These are phyloP conservation scores for Limosa lapponica DNA, from an alignment of 2,797 vertebrate species.

Conservation along the genomic window DNA sequence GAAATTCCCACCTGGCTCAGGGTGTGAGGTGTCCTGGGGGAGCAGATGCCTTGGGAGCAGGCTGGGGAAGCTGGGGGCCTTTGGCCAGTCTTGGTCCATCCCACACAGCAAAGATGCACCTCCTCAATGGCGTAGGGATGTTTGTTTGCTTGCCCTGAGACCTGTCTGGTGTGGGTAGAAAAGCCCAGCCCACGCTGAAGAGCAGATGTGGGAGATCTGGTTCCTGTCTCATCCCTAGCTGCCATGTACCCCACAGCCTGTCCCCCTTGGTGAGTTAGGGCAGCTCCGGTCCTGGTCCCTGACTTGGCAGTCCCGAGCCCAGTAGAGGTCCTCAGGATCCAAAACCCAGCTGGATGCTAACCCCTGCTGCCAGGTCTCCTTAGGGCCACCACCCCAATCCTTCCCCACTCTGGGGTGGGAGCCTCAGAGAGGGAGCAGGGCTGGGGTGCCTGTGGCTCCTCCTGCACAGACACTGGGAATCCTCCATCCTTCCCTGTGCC, in stretches of 20 bases:
- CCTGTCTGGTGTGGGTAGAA: not conserved
- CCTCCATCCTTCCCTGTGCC: not conserved
- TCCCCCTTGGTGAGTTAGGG: accelerated
- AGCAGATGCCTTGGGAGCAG: not conserved
- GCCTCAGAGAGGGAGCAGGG: not conserved
- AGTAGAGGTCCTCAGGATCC: not conserved
- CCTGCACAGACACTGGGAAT: not conserved
- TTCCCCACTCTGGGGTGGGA: accelerated
- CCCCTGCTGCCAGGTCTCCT: not conserved
- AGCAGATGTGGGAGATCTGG: not conserved
- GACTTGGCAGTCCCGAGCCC: not conserved
- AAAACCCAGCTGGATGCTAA: not conserved
- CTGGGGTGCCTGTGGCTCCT: not conserved
- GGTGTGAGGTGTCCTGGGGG: not conserved
- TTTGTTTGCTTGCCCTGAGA: not conserved
- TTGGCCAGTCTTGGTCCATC: not conserved
- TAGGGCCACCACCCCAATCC: not conserved
- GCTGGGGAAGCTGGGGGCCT: not conserved
- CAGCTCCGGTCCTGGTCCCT: not conserved
- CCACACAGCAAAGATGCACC: not conserved
- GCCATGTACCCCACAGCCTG: accelerated
- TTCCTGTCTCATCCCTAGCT: not conserved
- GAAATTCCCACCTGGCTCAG: not conserved
- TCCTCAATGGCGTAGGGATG: not conserved
- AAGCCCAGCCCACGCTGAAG: not conserved